Percentiles rank a stretch among this genome's conserved stretches.
These are phyloP conservation scores for Bambusicola thoracicus DNA, from an alignment of 2,113 vertebrate genomes.

Conservation along the genomic window DNA sequence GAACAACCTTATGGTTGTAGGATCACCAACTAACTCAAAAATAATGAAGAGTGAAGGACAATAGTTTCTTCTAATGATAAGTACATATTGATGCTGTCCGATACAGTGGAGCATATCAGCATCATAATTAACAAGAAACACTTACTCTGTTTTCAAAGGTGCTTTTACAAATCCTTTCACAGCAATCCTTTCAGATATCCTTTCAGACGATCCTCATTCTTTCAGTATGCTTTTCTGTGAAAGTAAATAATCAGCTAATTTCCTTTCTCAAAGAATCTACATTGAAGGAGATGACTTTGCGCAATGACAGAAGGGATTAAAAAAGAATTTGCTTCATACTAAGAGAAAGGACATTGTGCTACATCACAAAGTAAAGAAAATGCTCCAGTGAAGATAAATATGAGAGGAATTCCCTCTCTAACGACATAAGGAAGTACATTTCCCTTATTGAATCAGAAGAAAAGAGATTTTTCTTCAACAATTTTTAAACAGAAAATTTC, in stretches of 20 bases:
- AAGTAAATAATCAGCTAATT: not conserved
- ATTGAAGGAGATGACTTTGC: not conserved
- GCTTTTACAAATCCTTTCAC: constrained; percentile 2
- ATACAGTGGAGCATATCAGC: rapidly evolving
- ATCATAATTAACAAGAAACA: not conserved
- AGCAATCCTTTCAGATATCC: not conserved
- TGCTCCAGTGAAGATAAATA: not conserved
- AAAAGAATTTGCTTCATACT: not conserved
- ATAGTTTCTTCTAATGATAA: not conserved
- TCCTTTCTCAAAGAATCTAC: not conserved
- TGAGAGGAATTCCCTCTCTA: not conserved
- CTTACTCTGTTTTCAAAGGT: not conserved
- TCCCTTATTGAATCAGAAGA: not conserved
- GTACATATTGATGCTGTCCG: rapidly evolving
- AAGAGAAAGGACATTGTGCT: not conserved
- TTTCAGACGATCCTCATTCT: not conserved
- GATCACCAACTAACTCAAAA: not conserved
- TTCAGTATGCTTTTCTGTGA: not conserved
- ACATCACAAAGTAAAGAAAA: not conserved
- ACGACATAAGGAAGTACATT: not conserved
- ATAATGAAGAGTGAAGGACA: not conserved
- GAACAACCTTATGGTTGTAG: not conserved
- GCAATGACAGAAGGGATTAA: not conserved
- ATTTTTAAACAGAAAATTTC: not conserved
- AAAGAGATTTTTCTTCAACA: not conserved